phyloP scores from a whole-genome alignment of 2,888 invertebrate genomes.

The Idaea dimidiata region DNA sequence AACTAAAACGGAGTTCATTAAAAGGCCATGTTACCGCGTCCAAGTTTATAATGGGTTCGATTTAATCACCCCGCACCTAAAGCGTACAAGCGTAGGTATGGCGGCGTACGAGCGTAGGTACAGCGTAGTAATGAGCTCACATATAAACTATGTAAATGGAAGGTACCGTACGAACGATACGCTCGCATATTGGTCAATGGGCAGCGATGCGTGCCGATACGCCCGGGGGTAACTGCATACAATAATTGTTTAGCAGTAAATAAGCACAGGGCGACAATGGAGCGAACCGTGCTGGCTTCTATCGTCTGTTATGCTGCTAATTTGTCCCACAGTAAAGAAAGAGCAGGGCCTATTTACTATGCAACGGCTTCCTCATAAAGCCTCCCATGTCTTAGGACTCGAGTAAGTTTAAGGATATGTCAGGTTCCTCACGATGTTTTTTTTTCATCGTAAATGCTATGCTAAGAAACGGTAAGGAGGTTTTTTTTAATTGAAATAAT shows the following conservation, averaged over 20 bases:
- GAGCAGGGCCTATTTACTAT: no score
- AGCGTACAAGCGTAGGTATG: slow-evolving; percentile 11
- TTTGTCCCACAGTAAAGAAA: no score
- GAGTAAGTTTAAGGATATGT: no score
- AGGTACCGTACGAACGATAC: slow-evolving; percentile 37
- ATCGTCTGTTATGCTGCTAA: no score
- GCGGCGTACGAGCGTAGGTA: slow-evolving; percentile 11
- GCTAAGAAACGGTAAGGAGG: no score
- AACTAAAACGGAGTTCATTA: background rate
- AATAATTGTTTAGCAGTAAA: background rate
- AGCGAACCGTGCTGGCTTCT: no score
- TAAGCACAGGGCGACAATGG: no score
- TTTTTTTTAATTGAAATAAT: no score
- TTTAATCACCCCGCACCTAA: slow-evolving; percentile 10
- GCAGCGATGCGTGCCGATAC: slow-evolving; percentile 51
- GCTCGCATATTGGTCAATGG: slow-evolving; percentile 59
- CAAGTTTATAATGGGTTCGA: background rate
- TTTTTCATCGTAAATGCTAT: no score
- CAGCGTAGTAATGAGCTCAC: slow-evolving; percentile 25
- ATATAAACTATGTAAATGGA: slow-evolving; percentile 64
- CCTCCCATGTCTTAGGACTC: no score
- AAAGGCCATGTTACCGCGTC: background rate
- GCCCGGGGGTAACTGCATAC: slow-evolving; percentile 30
- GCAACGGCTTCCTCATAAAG: no score
- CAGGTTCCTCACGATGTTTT: no score